Evolutionary conservation across 2,888 invertebrate species (phyloP), one percentile per base, ranked within the genome.

Genomic region (Andrena camellia): DNA sequence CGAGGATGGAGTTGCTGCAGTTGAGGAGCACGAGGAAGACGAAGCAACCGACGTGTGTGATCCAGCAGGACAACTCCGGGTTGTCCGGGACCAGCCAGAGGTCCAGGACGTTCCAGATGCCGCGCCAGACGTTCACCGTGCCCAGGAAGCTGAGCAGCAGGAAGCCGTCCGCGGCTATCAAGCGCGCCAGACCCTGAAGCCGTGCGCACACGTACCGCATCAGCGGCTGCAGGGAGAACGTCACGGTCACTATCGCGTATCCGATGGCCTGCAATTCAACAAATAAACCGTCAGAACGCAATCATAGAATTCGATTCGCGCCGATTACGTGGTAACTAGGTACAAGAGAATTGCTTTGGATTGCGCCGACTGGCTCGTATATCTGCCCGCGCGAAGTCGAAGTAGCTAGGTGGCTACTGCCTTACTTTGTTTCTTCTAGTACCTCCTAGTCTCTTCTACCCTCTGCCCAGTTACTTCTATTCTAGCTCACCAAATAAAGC

Each of bases 121-220:
- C 98, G 63, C 98, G 95, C 98, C 98, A 98, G 13, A 98, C 97
- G 93, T 98, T 98, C 71, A 98, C 97, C 0, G 97, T 97, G 17
- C 97, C 97, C 83, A 97, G 93, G 92, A 97, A 97, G 54, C 97
- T 97, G 85, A 97, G 94, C 81, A 98, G 95, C 83, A 97, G 96
- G 94, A 97, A 97, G 13, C 96, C 92, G 92, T 98, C 98, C 29
- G 97, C 97, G 0, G 96, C 95, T 50, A 97, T 92, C 31, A 98
- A 94, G 81, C 97, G 95, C 10, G 95, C 92, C 6, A 96, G 95
- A 10, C 97, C 97, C 81, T 95, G 95, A 2, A 97, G 94, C 70
- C 96, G 95, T 81, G 96, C 95, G 69, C 97, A 97, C 6, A 96
- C 94, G 95, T 96, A 96, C 85, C 96, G 95, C 94, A 97, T 96